A percentile compares a stretch with the other conserved stretches of the same genome.
Conservation (phyloP, 2,113 vertebrate species). For the Dissostichus mawsoni region DNA sequence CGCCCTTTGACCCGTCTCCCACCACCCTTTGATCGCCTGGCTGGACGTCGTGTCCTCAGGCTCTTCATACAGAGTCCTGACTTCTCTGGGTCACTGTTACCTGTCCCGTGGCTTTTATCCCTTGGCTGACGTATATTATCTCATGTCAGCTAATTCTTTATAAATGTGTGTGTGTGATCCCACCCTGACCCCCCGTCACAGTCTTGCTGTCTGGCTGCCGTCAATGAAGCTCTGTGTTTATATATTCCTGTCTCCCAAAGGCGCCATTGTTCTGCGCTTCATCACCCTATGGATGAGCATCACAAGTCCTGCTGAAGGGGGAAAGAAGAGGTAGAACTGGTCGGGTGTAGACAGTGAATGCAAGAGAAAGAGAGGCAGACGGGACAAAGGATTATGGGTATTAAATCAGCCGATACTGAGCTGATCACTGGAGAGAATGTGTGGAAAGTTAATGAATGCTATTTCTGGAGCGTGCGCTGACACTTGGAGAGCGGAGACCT, state of each 20-base stretch:
- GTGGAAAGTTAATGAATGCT: conserved; percentile 22
- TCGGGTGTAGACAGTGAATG: conserved; percentile 21
- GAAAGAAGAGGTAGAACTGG: conserved; percentile 30
- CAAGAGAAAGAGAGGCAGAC: neutral
- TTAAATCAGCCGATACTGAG: conserved; percentile 38
- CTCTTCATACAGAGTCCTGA: conserved; percentile 29
- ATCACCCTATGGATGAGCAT: conserved; percentile 84
- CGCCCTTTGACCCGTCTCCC: conserved; percentile 48
- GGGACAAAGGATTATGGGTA: conserved; percentile 48
- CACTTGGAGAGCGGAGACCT: too few relatives aligned
- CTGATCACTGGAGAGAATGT: conserved; percentile 17
- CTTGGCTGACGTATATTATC: conserved; percentile 16
- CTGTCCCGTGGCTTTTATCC: conserved; percentile 26
- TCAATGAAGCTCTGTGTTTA: conserved; percentile 88
- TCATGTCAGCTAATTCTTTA: conserved; percentile 32
- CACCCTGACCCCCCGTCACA: conserved; percentile 20
- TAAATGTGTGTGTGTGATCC: conserved; percentile 29
- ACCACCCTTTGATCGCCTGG: conserved; percentile 56
- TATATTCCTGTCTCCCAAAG: conserved; percentile 81
- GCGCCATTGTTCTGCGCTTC: conserved; percentile 84
- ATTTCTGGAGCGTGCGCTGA: conserved; percentile 3
- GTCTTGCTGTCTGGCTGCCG: conserved; percentile 39
- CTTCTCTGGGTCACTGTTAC: conserved; percentile 32
- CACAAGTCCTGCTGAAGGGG: conserved; percentile 69
- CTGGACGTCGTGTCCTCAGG: conserved; percentile 15